Evolutionary conservation across 1,140 invertebrate species (phyloP).

Genomic region (Daktulosphaira vitifoliae): DNA sequence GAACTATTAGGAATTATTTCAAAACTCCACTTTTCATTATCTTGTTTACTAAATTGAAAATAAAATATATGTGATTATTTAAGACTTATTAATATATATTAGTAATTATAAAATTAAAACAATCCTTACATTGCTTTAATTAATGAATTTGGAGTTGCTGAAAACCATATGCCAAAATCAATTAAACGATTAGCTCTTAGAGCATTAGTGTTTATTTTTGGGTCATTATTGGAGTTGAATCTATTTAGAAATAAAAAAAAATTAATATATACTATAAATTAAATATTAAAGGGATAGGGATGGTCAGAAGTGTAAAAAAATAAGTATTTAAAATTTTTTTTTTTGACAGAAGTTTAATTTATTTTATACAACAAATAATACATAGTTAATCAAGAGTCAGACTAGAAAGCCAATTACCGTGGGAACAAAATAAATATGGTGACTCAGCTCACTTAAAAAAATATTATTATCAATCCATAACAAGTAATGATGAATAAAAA

Average conservation of each 20-base stretch:
- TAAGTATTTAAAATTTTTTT: no score
- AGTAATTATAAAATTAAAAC: no score
- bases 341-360: no score
- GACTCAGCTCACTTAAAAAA: no score
- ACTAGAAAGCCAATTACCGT: no score
- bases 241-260: slow-evolving; percentile 10
- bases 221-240: not conserved
- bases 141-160: slow-evolving; percentile 45
- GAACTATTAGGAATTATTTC: slow-evolving; percentile 29
- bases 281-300: not conserved
- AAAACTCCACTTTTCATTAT: slow-evolving; percentile 2
- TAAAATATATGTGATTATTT: not conserved
- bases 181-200: slow-evolving; percentile 44
- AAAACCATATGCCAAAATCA: slow-evolving; percentile 47
- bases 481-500: no score
- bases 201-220: slow-evolving; percentile 34
- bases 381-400: no score
- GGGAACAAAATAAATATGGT: no score
- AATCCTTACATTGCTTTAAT: slow-evolving; percentile 41
- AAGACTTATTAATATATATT: no score
- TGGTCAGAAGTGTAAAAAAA: not conserved
- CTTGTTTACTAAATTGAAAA: slow-evolving; percentile 8
- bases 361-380: no score
- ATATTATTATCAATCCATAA: no score
- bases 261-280: not conserved